Percentiles rank a stretch among this genome's conserved stretches.
These are phyloP conservation scores for Athalia circularis DNA, from an alignment of 2,888 invertebrate genomes.

Conservation along the genomic window DNA sequence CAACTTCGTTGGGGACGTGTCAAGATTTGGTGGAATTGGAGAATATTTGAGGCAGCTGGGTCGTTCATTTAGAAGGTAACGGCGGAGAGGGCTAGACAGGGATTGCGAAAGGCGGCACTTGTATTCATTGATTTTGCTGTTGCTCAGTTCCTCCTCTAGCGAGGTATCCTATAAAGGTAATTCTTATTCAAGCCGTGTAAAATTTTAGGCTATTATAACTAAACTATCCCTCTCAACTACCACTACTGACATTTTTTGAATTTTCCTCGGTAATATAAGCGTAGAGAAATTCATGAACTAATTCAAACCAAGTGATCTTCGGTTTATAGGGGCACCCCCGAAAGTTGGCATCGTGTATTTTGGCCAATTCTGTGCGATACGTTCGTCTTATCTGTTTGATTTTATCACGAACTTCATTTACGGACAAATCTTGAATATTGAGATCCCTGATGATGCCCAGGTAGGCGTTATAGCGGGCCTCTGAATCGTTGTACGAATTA, in stretches of 20 bases:
- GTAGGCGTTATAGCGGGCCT: conserved; percentile 7
- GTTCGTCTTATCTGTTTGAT: conserved; percentile 21
- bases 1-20: conserved; percentile 3
- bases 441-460: conserved; percentile 7
- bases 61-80: not conserved
- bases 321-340: conserved; percentile 31
- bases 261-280: conserved; percentile 4
- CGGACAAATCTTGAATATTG: conserved; percentile 13
- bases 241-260: conserved; percentile 1
- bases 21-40: conserved; percentile 9
- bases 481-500: conserved; percentile 18
- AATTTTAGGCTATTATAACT: not conserved
- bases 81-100: not conserved
- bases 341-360: conserved; percentile 11
- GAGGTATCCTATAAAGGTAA: conserved; percentile 1
- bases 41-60: conserved; percentile 23
- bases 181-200: not conserved
- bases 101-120: not conserved
- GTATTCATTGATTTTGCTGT: conserved; percentile 2
- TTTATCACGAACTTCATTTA: conserved; percentile 13
- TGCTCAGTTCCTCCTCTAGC: not conserved
- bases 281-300: conserved; percentile 9
- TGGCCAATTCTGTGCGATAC: conserved; percentile 10
- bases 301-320: conserved; percentile 24
- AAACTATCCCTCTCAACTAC: not conserved